Evolutionary conservation across 1,140 invertebrate species (phyloP), one percentile per base, ranked within the genome.

Genomic region (Sitodiplosis mosellana): DNA sequence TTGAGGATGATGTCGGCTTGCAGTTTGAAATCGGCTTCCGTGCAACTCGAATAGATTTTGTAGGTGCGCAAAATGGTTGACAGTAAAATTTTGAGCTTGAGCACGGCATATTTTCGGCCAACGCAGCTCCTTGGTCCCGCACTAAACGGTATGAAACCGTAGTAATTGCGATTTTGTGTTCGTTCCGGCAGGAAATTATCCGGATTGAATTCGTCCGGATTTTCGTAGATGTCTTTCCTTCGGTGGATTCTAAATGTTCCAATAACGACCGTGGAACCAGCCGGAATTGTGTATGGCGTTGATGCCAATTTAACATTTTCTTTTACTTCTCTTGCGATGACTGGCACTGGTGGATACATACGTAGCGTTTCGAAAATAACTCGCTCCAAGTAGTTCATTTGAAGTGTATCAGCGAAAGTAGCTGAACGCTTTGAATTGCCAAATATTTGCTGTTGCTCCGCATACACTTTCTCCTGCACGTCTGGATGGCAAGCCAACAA

Each of bases 101-200:
- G 59, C 60, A 76, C 64, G 2, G 79, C 79, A 54, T 78, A 84
- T 55, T 80, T 80, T 49, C 80, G 75, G 36, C 80, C 76, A 60
- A 87, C 82, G 56, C 83, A 87, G 63, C 81, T 84, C 48, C 80
- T 75, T 10, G 83, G 82, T 19, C 87, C 88, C 52, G 88, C 88
- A 52, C 84, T 87, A 70, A 93, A 93, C 1, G 88, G 88, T 47
- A 92, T 79, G 55, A 81, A 93, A 18, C 83, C 73, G 60, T 87
- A 93, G 55, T 88, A 88, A 62, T 81, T 81, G 58, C 88, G 69
- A 58, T 77, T 76, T 45, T 80, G 74, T 45, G 76, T 76, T 49
- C 77, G 79, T 61, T 93, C 89, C 0, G 83, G 80, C 38, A 89
- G 66, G 70, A 95, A 96, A 59, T 91, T 81, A 51, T 95, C 89